These are phyloP conservation scores for Tipula unca DNA, from an alignment of 2,888 invertebrate genomes.

Conservation along the genomic window DNA sequence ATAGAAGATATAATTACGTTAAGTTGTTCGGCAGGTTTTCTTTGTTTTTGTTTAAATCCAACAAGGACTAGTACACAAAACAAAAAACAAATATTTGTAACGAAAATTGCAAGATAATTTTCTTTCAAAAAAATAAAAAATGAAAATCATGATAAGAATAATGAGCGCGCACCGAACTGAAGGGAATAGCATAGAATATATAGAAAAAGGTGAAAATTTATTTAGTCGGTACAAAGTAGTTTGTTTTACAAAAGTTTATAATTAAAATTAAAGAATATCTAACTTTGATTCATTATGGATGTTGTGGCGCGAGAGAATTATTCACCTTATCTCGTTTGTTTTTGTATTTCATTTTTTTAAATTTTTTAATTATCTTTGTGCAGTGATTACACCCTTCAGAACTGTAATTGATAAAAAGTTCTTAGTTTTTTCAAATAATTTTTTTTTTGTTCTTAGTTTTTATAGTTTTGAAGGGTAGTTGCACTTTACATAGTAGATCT, in stretches of 20 bases:
- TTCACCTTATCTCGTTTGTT: not conserved
- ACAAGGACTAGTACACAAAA: not conserved
- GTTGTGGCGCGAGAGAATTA: not conserved
- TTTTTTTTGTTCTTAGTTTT: not conserved
- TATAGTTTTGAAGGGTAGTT: not conserved
- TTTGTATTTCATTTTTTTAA: too few relatives aligned
- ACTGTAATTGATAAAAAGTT: not conserved
- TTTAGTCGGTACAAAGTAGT: not conserved
- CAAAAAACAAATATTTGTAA: not conserved
- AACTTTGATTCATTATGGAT: not conserved
- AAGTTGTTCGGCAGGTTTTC: not conserved
- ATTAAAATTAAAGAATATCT: not conserved
- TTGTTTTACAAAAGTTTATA: not conserved
- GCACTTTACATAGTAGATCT: not conserved
- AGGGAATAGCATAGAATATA: not conserved
- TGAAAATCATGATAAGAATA: not conserved
- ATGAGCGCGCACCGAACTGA: not conserved
- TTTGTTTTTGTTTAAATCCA: not conserved
- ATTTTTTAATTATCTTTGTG: not conserved
- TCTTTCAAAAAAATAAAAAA: not conserved
- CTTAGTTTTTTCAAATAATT: not conserved
- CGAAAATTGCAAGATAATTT: not conserved
- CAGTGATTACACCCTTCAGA: not conserved
- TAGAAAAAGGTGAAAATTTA: not conserved
- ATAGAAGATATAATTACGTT: not conserved